Evolutionary conservation across 1,140 invertebrate genomes (phyloP), one percentile per base, ranked within the genome.

Genomic region (Papilio glaucus): DNA sequence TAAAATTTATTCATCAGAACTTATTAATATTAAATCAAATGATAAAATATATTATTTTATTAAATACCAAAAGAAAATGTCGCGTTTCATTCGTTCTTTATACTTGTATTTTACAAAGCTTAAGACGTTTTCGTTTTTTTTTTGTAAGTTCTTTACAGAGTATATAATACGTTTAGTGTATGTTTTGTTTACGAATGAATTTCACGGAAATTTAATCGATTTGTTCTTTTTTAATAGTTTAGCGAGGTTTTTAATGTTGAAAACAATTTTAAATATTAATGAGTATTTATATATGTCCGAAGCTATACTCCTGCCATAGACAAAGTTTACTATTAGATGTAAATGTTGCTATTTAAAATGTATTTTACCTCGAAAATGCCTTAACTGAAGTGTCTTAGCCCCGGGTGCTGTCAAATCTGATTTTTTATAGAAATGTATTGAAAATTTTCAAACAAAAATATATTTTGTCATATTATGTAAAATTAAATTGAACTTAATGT

Each of bases 1-100:
- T 33, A 41, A 29, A 49, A 72, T 69, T 49, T 41, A 5, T 13
- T 61, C 73, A 74, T 74, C 69, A 74, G 61, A 67, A 41, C 37
- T 62, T 33, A 29, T 62, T 57, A 15, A 33, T 71, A 7, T 63
- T 49, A 60, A 21, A 45, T 33, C 29, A 33, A 39, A 18, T 45
- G 0, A 65, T 33, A 49, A 18, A 72, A 21, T 42, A 9, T 41
- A 45, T 69, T 49, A 15, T 7, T 63, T 45, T 33, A 33, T 63
- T 21, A 39, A 41, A 41, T 13, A 57, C 49, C 49, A 57, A 57
- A 57, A 26, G 21, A 24, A 57, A 57, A 57, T 57, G 49, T 57
- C 10, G 3, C 49, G 24, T 57, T 57, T 57, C 12, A 57, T 24
- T 57, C 45, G 49, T 4, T n/a, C n/a, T n/a, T n/a, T n/a, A n/a